Percentiles rank a stretch among this genome's conserved stretches.
Conservation (phyloP, 2,797 vertebrate species). For the Bradypodion ventrale region DNA sequence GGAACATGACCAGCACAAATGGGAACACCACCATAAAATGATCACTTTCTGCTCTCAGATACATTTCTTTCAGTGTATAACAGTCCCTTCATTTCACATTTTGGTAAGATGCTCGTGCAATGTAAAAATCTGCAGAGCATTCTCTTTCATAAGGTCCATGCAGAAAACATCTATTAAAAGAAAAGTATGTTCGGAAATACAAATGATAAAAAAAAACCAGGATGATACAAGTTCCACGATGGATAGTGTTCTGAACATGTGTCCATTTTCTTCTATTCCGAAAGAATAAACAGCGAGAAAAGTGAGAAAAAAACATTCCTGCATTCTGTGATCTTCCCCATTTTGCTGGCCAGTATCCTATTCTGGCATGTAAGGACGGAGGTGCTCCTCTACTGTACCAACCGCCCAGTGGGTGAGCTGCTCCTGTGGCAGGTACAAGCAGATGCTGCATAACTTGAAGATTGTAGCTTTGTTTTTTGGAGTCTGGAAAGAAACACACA, state of each 20-base stretch:
- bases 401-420: constrained; percentile 99
- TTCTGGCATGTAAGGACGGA: constrained; percentile 97
- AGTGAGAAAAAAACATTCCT: constrained; percentile 84
- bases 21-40: constrained; percentile 77
- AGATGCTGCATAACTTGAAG: constrained; percentile 99
- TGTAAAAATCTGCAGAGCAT: constrained; percentile 78
- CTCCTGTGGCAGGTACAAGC: constrained; percentile 98
- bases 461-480: constrained; percentile 99
- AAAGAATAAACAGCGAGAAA: constrained; percentile 88
- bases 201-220: constrained; percentile 81
- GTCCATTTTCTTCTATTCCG: constrained; percentile 92
- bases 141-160: constrained; percentile 82
- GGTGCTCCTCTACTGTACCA: constrained; percentile 98
- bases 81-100: constrained; percentile 81
- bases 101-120: constrained; percentile 76
- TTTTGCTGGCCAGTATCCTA: constrained; percentile 87
- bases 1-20: constrained; percentile 79
- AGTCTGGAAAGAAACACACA: constrained; percentile 80
- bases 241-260: constrained; percentile 96
- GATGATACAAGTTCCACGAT: constrained; percentile 86
- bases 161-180: constrained; percentile 81
- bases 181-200: constrained; percentile 82
- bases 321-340: constrained; percentile 86
- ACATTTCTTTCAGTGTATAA: constrained; percentile 80
- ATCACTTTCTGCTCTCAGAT: constrained; percentile 78